A percentile compares a stretch with the other conserved stretches of the same genome.
Conservation (phyloP, 2,113 vertebrate species). For the Philantomba maxwellii region DNA sequence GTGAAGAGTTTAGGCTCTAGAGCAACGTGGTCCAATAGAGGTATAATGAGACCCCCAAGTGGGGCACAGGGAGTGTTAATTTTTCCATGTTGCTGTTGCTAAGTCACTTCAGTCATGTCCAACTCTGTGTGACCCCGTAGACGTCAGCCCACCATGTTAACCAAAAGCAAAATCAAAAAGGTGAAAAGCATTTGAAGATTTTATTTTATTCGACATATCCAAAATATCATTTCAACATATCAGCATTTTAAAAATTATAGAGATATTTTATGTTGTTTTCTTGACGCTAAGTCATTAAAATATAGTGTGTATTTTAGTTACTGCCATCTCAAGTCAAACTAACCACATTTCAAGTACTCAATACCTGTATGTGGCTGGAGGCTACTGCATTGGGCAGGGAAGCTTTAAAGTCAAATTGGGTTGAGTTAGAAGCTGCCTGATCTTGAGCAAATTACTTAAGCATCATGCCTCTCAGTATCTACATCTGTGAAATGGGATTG, state of each 20-base stretch:
- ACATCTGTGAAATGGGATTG: not conserved
- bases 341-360: not conserved
- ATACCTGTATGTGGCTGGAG: not conserved
- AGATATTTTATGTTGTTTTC: not conserved
- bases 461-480: not conserved
- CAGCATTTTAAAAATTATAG: not conserved
- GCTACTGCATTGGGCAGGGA: not conserved
- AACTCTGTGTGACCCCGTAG: too few species aligned
- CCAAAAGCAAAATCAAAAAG: not conserved
- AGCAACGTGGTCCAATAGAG: not conserved
- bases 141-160: not conserved
- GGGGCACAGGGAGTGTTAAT: not conserved
- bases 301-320: not conserved
- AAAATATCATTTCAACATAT: not conserved
- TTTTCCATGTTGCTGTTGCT: not conserved
- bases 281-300: constrained; percentile 1
- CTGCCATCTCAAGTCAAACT: not conserved
- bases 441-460: not conserved
- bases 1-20: not conserved
- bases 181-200: not conserved
- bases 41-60: not conserved
- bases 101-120: too few species aligned
- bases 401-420: not conserved
- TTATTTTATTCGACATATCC: not conserved
- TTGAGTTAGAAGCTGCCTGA: not conserved